Conservation (phyloP, 2,797 vertebrate species). For the Acipenser ruthenus region DNA sequence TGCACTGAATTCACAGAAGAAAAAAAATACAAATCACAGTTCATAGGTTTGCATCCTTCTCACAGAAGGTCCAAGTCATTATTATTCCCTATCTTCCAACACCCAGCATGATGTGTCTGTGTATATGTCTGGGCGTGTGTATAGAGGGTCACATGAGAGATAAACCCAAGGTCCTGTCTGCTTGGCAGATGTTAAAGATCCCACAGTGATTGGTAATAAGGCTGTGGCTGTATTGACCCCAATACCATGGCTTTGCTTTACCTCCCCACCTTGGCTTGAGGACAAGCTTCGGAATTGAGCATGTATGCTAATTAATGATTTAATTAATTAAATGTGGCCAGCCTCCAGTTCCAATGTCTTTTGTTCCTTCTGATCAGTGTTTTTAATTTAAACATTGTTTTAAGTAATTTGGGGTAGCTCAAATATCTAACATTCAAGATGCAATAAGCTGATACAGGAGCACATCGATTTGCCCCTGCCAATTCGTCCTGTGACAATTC, state of each 20-base stretch:
- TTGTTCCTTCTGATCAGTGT: too few relatives aligned
- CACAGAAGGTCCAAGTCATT: neutral
- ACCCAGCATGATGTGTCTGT: neutral
- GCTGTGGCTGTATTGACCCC: neutral
- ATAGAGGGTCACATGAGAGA: neutral
- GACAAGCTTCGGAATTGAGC: neutral
- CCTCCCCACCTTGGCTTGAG: neutral
- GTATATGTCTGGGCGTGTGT: neutral
- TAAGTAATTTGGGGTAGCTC: too few relatives aligned
- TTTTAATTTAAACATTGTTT: too few relatives aligned
- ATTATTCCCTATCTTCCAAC: neutral
- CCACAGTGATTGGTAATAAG: neutral
- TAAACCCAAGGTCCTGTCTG: neutral
- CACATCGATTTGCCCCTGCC: too few relatives aligned
- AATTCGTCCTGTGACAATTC: too few relatives aligned
- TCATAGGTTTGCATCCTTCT: neutral
- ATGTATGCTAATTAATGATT: neutral
- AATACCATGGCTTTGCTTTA: neutral
- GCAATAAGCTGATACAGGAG: too few relatives aligned
- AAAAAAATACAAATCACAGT: too few relatives aligned
- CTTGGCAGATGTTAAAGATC: constrained; percentile 1
- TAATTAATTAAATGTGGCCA: neutral
- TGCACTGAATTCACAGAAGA: too few relatives aligned
- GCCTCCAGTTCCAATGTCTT: too few relatives aligned
- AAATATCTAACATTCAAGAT: too few relatives aligned